Base-by-base conservation (phyloP, 2,113 vertebrate genomes). In the Oenanthe melanoleuca region DNA sequence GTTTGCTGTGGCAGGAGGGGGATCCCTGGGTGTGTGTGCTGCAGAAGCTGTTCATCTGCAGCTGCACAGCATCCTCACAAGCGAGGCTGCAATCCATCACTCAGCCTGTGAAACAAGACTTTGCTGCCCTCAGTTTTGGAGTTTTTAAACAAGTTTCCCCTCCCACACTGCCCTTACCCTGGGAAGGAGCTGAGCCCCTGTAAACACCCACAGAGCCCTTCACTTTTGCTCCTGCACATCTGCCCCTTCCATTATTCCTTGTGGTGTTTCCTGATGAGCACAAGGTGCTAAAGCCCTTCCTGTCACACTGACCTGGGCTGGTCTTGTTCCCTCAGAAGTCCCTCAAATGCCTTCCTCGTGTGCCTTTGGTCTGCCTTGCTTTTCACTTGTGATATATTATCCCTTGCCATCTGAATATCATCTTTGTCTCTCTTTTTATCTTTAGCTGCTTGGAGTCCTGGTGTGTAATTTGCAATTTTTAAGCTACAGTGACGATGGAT, bases 401-500 rank as follows among this genome's bases (percentile, higher is more conserved):
- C 71, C 59, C 80, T 55, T 73, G 33, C 84, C 55, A 49, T 63
- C 71, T 45, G 92, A 77, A 37, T 44, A 44, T 86, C 55, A 59
- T 73, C 70, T 52, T 55, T 8, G 2, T 55, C 42, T 73, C 66
- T 61, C 50, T 86, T 66, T 94, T 92, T 61, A 52, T 70, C 92
- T 80, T 92, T 2, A 67, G 72, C 44, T 56, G 29, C 88, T 78
- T 29, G 56, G 42, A 82, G 34, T 72, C 71, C 49, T 29, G 42
- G 37, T 74, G 64, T 59, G 14, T 90, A 80, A 80, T 80, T 86
- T 86, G 70, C 60, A 88, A 4, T 83, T 90, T 92, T 86, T 77
- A 63, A 93, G 88, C 86, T 86, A 18, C 24, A 31, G 72, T 66
- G 77, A n/a, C 71, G 60, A 94, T 88, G 86, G 71, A 95, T 83